Conservation (phyloP, 2,113 vertebrate species). For the Mastomys coucha region DNA sequence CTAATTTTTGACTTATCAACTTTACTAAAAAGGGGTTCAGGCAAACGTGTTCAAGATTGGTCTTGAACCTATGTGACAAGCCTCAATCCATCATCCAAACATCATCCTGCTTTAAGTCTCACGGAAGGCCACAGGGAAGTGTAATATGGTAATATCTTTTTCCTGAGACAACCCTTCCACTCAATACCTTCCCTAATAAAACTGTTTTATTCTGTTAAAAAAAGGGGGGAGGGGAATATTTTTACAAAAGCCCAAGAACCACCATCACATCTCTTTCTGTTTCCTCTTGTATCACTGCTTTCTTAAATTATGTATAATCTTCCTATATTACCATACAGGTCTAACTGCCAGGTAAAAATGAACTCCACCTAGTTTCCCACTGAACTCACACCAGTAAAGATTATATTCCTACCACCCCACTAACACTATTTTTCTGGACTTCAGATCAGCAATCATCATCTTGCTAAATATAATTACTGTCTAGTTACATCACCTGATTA, state of each 20-base stretch:
- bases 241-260: not conserved
- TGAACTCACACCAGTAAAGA: not conserved
- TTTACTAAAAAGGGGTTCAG: not conserved
- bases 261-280: not conserved
- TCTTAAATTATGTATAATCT: not conserved
- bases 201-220: not conserved
- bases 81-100: not conserved
- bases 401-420: not conserved
- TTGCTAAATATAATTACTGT: not conserved
- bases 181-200: not conserved
- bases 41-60: not conserved
- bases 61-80: not conserved
- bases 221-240: not conserved
- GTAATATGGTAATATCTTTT: not conserved
- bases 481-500: not conserved
- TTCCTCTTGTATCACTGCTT: not conserved
- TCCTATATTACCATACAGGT: not conserved
- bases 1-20: not conserved
- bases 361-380: not conserved
- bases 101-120: not conserved
- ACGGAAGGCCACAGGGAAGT: not conserved
- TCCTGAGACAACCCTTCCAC: not conserved
- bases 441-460: not conserved
- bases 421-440: conserved; percentile 16
- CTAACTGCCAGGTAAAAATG: not conserved